A percentile compares a stretch with the other conserved stretches of the same genome.
These are phyloP conservation scores for Hyles vespertilio DNA, from an alignment of 1,140 invertebrate genomes.

Conservation along the genomic window DNA sequence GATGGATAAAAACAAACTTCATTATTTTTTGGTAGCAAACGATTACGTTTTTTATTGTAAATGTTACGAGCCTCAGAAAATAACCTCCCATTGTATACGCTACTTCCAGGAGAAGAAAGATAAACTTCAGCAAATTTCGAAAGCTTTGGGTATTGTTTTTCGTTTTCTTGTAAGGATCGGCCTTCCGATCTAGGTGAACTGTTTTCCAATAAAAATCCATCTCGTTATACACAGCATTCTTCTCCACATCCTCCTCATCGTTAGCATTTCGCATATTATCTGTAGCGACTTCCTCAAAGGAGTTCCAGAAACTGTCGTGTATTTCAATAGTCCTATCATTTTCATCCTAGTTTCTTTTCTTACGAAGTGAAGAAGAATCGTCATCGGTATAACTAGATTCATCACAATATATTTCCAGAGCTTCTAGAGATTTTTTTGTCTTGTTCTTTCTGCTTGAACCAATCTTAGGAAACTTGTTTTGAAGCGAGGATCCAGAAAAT, in stretches of 20 bases:
- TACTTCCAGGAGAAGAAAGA: constrained; percentile 20
- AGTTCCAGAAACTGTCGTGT: constrained; percentile 41
- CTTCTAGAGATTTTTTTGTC: constrained; percentile 36
- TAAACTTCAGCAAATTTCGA: constrained; percentile 27
- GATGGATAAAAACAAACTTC: constrained; percentile 14
- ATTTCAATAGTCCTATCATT: constrained; percentile 33
- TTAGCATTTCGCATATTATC: constrained; percentile 31
- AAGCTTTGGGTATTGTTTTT: constrained; percentile 31
- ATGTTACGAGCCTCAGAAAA: constrained; percentile 11
- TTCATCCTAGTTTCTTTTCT: constrained; percentile 37
- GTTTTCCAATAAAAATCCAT: constrained; percentile 39
- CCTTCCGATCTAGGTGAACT: constrained; percentile 32
- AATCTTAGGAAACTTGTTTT: constrained; percentile 8
- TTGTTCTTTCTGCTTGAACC: constrained; percentile 47
- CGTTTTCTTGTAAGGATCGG: constrained; percentile 33
- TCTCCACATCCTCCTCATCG: constrained; percentile 33
- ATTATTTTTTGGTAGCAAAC: constrained; percentile 16
- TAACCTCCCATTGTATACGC: constrained; percentile 19
- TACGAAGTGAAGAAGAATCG: constrained; percentile 33
- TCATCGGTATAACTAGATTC: constrained; percentile 32
- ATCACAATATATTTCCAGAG: constrained; percentile 27
- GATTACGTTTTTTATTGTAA: constrained; percentile 19
- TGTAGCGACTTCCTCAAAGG: constrained; percentile 33
- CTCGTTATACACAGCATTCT: constrained; percentile 37
- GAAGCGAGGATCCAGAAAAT: constrained; percentile 14